Evolutionary conservation across 2,797 vertebrate genomes (phyloP).

Genomic region (Melopsittacus undulatus): DNA sequence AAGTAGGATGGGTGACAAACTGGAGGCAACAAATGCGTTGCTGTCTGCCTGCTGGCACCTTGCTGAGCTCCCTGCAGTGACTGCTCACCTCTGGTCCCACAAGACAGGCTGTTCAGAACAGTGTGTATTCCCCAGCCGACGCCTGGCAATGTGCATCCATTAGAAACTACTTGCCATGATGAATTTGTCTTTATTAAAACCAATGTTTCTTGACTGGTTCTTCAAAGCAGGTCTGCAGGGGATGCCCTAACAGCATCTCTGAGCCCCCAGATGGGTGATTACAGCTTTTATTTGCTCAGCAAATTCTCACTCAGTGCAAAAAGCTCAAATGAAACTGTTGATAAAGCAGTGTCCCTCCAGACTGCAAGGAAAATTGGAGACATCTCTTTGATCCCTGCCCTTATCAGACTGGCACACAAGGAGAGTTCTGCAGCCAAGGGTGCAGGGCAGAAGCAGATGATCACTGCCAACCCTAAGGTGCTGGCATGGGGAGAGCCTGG

Average conservation of each 20-base stretch:
- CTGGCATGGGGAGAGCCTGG: not conserved
- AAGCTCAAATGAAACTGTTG: not conserved
- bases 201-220: not conserved
- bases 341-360: not conserved
- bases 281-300: not conserved
- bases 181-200: not conserved
- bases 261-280: not conserved
- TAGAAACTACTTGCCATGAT: not conserved
- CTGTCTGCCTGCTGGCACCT: not conserved
- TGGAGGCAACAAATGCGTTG: not conserved
- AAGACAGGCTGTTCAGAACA: not conserved
- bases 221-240: not conserved
- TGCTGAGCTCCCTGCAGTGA: not conserved
- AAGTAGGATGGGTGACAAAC: not conserved
- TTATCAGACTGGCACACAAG: not conserved
- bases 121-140: not conserved
- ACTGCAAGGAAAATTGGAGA: not conserved
- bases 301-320: not conserved
- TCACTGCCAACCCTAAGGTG: not conserved
- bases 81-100: not conserved
- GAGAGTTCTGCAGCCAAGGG: not conserved
- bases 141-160: not conserved
- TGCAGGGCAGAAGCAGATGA: not conserved
- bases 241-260: not conserved
- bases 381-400: not conserved